Evolutionary conservation across 1,140 invertebrate species (phyloP).

Genomic region (Micrasema longulum): DNA sequence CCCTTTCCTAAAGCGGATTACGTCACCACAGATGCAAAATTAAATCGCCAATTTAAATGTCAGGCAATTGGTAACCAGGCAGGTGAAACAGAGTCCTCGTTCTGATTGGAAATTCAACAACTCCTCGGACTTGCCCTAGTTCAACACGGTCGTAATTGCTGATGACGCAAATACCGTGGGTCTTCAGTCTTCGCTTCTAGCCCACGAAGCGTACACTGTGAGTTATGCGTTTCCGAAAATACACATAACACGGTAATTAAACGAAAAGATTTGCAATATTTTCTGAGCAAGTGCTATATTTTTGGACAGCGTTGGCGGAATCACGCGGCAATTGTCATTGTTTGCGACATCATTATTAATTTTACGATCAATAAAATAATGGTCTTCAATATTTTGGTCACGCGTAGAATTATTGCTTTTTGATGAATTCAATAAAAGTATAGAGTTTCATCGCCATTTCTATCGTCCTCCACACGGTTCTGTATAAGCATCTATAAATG

Average conservation of each 20-base stretch:
- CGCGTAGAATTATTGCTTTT: not conserved
- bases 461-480: too few species aligned
- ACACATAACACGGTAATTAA: conserved; percentile 22
- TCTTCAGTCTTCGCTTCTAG: conserved; percentile 1
- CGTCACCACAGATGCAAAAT: conserved; percentile 11
- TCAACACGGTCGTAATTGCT: not conserved
- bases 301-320: conserved; percentile 26
- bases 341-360: conserved; percentile 7
- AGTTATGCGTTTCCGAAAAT: conserved; percentile 28
- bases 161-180: conserved; percentile 23
- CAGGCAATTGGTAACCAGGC: conserved; percentile 17
- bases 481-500: too few species aligned
- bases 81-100: conserved; percentile 20
- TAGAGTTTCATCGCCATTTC: too few species aligned
- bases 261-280: conserved; percentile 13
- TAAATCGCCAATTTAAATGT: conserved; percentile 25
- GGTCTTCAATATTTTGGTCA: not conserved
- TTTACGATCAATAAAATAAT: conserved; percentile 24
- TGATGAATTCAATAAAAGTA: conserved; percentile 3
- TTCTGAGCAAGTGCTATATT: not conserved
- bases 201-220: conserved; percentile 12
- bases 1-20: conserved; percentile 8
- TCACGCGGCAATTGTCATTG: not conserved
- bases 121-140: conserved; percentile 13
- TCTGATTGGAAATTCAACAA: conserved; percentile 9